Conservation (phyloP, 2,797 vertebrate species). For the Leuciscus waleckii region DNA sequence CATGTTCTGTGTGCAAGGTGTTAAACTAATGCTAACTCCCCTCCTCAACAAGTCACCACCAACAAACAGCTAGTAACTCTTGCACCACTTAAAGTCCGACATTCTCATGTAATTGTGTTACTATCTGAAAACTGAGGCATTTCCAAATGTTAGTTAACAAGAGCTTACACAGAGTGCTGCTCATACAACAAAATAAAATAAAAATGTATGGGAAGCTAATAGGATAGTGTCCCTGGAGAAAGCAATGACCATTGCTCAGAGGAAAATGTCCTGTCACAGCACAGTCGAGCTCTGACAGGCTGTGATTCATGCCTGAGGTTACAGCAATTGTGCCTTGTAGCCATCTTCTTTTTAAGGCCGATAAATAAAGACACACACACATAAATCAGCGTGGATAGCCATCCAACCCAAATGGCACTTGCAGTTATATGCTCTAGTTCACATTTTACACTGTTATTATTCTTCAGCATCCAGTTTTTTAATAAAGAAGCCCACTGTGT, state of each 20-base stretch:
- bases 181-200: slow-evolving; percentile 9
- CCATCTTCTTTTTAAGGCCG: slow-evolving; percentile 75
- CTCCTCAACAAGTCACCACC: slow-evolving; percentile 8
- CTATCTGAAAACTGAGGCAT: background rate
- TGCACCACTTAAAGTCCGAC: background rate
- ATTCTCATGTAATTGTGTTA: background rate
- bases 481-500: slow-evolving; percentile 73
- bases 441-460: slow-evolving; percentile 80
- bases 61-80: slow-evolving; percentile 10
- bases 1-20: slow-evolving; percentile 41
- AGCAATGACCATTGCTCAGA: slow-evolving; percentile 67
- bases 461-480: slow-evolving; percentile 73
- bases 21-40: slow-evolving; percentile 34
- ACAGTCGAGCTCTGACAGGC: slow-evolving; percentile 49
- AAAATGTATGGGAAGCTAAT: background rate
- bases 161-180: background rate
- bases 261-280: slow-evolving; percentile 67
- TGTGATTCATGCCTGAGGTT: slow-evolving; percentile 77
- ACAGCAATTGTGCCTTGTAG: slow-evolving; percentile 70
- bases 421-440: slow-evolving; percentile 74
- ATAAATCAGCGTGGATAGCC: slow-evolving; percentile 59
- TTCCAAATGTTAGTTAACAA: background rate
- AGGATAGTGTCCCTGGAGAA: slow-evolving; percentile 45
- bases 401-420: slow-evolving; percentile 20
- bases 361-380: slow-evolving; percentile 71